Percentiles rank a stretch among this genome's conserved stretches.
phyloP scores from a whole-genome alignment of 1,140 invertebrate genomes.

The Proales similis region DNA sequence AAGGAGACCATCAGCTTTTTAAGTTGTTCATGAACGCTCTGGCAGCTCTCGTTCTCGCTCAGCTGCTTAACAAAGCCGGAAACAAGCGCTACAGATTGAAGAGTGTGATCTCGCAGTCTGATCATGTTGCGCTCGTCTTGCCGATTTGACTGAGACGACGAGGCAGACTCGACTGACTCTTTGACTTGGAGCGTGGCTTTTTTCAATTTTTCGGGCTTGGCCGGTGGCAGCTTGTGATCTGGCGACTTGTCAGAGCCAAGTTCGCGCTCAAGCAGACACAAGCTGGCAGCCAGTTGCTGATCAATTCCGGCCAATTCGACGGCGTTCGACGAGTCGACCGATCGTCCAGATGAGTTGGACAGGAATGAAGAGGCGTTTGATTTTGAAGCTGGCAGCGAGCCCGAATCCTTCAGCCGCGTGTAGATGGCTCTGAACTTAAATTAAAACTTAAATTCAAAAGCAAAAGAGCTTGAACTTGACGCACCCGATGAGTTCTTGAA shows the following conservation, averaged over 20 bases:
- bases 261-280: no score
- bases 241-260: no score
- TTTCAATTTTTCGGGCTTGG: no score
- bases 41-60: conserved; percentile 13
- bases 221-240: no score
- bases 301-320: no score
- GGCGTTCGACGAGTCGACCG: no score
- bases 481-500: conserved; percentile 6
- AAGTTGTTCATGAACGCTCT: conserved; percentile 9
- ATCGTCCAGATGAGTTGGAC: conserved; percentile 10
- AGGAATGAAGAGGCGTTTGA: conserved; percentile 12
- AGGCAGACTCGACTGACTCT: no score
- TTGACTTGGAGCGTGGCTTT: no score
- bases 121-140: no score
- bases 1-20: conserved; percentile 28
- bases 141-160: no score
- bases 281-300: no score
- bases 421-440: conserved; percentile 14
- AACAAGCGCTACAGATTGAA: conserved; percentile 21
- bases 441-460: neutral
- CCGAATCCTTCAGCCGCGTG: neutral
- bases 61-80: conserved; percentile 26
- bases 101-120: conserved; percentile 27
- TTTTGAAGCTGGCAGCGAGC: neutral
- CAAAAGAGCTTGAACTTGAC: neutral